Conservation (phyloP, 2,797 vertebrate species). For the Anisognathus igniventris region DNA sequence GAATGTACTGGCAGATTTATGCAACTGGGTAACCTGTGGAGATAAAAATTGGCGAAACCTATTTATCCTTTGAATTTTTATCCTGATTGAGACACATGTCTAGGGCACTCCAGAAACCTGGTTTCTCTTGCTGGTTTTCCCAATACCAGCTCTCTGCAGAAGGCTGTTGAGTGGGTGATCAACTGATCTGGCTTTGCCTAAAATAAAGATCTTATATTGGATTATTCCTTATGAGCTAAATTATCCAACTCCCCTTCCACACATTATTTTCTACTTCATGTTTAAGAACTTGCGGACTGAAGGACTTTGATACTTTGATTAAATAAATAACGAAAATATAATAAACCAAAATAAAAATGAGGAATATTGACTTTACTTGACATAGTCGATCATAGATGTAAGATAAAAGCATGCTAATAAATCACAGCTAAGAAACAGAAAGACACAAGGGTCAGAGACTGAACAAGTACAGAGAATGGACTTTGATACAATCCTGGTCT, state of each 20-base stretch:
- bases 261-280: not conserved
- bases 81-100: fast-evolving
- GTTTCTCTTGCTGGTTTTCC: not conserved
- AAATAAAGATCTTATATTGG: not conserved
- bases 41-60: not conserved
- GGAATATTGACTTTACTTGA: not conserved
- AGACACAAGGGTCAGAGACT: not conserved
- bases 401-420: not conserved
- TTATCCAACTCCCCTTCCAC: not conserved
- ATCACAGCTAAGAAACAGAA: not conserved
- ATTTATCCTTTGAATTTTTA: not conserved
- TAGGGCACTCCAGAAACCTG: not conserved
- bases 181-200: not conserved
- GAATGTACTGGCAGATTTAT: not conserved
- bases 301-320: not conserved
- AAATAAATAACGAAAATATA: not conserved
- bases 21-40: not conserved
- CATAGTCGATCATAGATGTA: not conserved
- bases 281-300: not conserved
- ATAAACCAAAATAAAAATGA: not conserved
- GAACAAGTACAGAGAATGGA: not conserved
- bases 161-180: not conserved
- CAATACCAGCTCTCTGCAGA: not conserved
- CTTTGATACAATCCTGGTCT: not conserved
- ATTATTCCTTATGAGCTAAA: not conserved